Percentiles rank a stretch among this genome's conserved stretches.
Evolutionary conservation across 2,113 vertebrate species (phyloP).

Genomic region (Mormyrus lacerda): DNA sequence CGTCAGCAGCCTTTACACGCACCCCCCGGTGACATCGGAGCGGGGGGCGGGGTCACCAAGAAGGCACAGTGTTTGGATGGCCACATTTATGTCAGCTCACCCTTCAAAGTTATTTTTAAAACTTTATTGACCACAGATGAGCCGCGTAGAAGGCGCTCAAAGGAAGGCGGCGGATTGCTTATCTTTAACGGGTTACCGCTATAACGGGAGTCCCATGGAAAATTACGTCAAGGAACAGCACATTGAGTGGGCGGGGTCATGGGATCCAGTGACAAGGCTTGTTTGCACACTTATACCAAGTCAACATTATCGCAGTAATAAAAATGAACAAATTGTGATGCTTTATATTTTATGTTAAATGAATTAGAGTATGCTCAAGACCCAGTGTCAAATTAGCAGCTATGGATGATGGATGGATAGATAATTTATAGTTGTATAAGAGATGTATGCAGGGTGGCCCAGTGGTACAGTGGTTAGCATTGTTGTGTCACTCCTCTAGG

Average conservation of each 20-base stretch:
- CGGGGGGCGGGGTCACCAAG: constrained; percentile 52
- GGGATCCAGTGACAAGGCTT: not conserved
- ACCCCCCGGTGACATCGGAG: constrained; percentile 50
- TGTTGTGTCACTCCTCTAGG: too few relatives aligned
- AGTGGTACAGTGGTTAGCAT: too few relatives aligned
- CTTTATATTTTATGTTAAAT: not conserved
- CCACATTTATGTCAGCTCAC: constrained; percentile 65
- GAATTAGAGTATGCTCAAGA: not conserved
- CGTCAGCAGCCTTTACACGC: constrained; percentile 59
- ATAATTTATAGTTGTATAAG: not conserved
- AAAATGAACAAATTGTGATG: not conserved
- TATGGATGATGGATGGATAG: not conserved
- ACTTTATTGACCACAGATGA: constrained; percentile 65
- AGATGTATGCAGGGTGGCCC: not conserved
- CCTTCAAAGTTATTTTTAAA: constrained; percentile 63
- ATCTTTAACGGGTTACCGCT: constrained; percentile 42
- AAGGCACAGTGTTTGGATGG: constrained; percentile 56
- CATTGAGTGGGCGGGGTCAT: not conserved
- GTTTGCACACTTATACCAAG: not conserved
- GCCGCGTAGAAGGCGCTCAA: constrained; percentile 34
- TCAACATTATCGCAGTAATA: not conserved
- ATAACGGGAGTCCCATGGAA: constrained; percentile 28
- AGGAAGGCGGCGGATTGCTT: constrained; percentile 41
- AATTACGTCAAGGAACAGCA: not conserved
- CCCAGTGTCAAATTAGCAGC: not conserved